Evolutionary conservation across 2,888 invertebrate genomes (phyloP).

Genomic region (Brachypterus glaber): DNA sequence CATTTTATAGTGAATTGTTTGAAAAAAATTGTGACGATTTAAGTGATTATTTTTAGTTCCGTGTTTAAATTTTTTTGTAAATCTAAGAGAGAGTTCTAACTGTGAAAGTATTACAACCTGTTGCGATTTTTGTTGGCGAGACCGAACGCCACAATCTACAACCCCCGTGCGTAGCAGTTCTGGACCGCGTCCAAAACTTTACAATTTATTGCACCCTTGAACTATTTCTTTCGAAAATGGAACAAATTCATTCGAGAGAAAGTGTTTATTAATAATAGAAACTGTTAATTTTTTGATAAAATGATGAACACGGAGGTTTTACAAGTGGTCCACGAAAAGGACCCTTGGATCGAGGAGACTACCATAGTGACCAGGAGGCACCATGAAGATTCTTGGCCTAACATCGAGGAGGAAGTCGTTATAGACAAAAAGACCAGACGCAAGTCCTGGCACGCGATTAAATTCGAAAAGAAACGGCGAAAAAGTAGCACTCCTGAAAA

Average conservation of each 20-base stretch:
- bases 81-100: background rate
- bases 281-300: too few relatives aligned
- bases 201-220: too few relatives aligned
- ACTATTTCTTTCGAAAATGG: too few relatives aligned
- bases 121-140: too few relatives aligned
- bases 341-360: constrained; percentile 35
- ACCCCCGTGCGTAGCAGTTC: too few relatives aligned
- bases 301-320: constrained; percentile 34
- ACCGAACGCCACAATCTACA: too few relatives aligned
- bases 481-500: constrained; percentile 36
- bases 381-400: constrained; percentile 29
- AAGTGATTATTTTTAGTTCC: too few relatives aligned
- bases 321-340: constrained; percentile 39
- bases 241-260: too few relatives aligned
- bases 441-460: constrained; percentile 42
- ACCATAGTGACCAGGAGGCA: constrained; percentile 31
- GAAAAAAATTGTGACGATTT: background rate
- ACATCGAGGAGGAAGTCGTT: constrained; percentile 31
- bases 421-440: constrained; percentile 38
- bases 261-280: too few relatives aligned
- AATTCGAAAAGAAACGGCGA: constrained; percentile 39
- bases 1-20: constrained; percentile 5
- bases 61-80: background rate
- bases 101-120: background rate
- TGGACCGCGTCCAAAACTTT: too few relatives aligned